Conservation (phyloP, 37 sponge, comb jelly and placozoan genomes). For the Petrosia ficiformis region DNA sequence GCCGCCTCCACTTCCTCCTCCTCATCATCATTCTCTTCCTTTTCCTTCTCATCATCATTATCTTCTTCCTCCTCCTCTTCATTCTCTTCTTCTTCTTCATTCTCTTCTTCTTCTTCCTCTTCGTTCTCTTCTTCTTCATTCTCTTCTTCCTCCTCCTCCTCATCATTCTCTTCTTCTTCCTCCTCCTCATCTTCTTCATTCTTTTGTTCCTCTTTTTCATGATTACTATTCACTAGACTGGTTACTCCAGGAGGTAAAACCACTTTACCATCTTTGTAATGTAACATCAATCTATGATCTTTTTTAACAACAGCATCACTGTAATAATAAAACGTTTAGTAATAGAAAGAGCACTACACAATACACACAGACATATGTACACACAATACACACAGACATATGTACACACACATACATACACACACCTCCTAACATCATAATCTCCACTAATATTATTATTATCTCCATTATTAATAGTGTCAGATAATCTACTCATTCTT, state of each 20-base stretch:
- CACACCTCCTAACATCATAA: not conserved
- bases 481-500: slow-evolving; percentile 34
- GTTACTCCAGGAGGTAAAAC: slow-evolving; percentile 11
- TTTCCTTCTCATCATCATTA: slow-evolving; percentile 4
- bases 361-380: no score
- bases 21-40: slow-evolving; percentile 5
- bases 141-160: not conserved
- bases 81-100: not conserved
- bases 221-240: not conserved
- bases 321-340: not conserved
- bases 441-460: slow-evolving; percentile 39
- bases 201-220: not conserved
- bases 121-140: not conserved
- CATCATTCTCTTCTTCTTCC: not conserved
- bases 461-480: not conserved
- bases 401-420: no score
- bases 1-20: not conserved
- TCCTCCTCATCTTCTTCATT: slow-evolving; percentile 13
- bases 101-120: not conserved
- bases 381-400: no score
- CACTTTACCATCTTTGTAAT: slow-evolving; percentile 59
- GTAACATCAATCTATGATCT: slow-evolving; percentile 18
- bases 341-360: no score
- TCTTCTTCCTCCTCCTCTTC: not conserved
- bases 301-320: slow-evolving; percentile 12